A percentile compares a stretch with the other conserved stretches of the same genome.
These are phyloP conservation scores for Lerista edwardsae DNA, from an alignment of 2,797 vertebrate genomes.

Conservation along the genomic window DNA sequence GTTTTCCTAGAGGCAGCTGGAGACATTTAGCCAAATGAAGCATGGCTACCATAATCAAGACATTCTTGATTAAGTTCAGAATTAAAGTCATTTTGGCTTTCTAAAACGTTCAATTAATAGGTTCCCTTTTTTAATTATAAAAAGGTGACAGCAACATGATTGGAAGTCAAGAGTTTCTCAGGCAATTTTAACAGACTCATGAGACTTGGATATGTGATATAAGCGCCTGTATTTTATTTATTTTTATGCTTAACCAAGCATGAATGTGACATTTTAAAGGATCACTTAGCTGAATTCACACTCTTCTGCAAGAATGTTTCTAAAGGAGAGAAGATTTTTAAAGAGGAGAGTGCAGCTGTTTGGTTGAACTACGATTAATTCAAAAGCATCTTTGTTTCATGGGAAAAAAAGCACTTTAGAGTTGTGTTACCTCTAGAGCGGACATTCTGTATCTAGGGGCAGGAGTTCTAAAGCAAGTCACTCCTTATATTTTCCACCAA, in stretches of 20 bases:
- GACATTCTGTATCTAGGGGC: not conserved
- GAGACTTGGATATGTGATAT: not conserved
- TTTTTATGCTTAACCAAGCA: slow-evolving; percentile 1
- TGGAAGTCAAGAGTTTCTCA: not conserved
- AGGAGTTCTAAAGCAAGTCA: not conserved
- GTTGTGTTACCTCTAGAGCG: not conserved
- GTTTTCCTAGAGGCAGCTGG: not conserved
- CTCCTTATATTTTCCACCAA: not conserved
- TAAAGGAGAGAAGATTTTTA: not conserved
- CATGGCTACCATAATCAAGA: not conserved
- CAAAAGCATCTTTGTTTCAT: not conserved
- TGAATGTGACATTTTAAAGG: slow-evolving; percentile 14
- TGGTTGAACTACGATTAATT: not conserved
- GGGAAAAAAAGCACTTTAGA: not conserved
- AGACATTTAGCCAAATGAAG: not conserved
- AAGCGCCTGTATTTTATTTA: not conserved
- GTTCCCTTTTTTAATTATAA: not conserved
- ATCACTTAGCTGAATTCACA: not conserved
- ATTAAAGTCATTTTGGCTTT: not conserved
- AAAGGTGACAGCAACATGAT: not conserved
- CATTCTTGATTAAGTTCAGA: not conserved
- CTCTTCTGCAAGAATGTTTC: not conserved
- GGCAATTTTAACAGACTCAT: not conserved
- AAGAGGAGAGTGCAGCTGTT: not conserved
- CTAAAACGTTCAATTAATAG: not conserved